Evolutionary conservation across 2,113 vertebrate genomes (phyloP), one percentile per base, ranked within the genome.

Genomic region (Cyprinodon brontotheroides): DNA sequence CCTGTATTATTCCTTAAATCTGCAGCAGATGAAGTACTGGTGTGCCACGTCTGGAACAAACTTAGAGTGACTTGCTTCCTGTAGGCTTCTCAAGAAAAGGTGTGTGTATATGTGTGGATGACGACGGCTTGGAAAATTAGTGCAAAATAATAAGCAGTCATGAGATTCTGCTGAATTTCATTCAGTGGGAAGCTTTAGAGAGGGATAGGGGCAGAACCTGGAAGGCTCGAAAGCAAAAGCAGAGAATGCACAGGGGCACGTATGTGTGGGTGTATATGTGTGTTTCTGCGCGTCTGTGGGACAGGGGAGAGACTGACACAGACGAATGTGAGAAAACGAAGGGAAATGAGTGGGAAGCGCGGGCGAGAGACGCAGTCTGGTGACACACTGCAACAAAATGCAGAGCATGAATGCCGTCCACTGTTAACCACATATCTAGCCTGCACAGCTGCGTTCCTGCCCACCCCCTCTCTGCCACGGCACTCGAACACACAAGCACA

Each of bases 311-410:
- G 70, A 85, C 41, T 72, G 81, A 86, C 80, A 89, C 75, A 82
- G 81, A 82, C 77, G 73, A 80, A 86, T 48, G 41, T 79, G 84
- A 86, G 78, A 87, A 77, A 81, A 85, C 11, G 79, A 88, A 83
- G 78, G 78, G 74, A 69, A 86, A 82, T 71, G 64, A 61, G 61
- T 67, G 20, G 62, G 70, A 79, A 75, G 68, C 39, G 65, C 71
- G 61, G 50, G 65, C 72, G 60, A 70, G 68, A 74, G 77, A 77
- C 69, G 72, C 61, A 77, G 82, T 83, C 77, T 83, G 82, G 72
- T 91, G 89, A 91, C 89, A 90, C 89, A 87, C 79, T 78, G 71
- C 79, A 88, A 82, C 74, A 91, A 87, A 90, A 92, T 90, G 89
- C 89, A 82, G 68, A 84, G 76, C 75, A 88, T 91, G 87, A 90